Base-by-base conservation (phyloP, 2,888 invertebrate species). In the Caradrina clavipalpis region DNA sequence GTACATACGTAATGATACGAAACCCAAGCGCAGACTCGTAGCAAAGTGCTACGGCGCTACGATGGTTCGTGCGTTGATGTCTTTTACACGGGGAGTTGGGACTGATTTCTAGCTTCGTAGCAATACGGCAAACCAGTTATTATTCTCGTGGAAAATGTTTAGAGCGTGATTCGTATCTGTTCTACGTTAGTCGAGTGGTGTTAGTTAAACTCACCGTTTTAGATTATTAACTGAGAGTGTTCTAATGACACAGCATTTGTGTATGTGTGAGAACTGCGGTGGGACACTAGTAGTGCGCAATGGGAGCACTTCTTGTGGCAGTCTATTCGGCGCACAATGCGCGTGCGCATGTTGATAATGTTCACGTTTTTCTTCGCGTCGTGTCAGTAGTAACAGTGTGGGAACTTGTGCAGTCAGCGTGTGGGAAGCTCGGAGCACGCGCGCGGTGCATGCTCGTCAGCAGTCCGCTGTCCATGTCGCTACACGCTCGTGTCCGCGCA, bases 61-160 rank as follows among this genome's bases (percentile, higher is more conserved):
- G 49, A 35, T 10, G 1, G 19, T n/a, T 59, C 47, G 59, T 69
- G 80, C 89, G 89, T 89, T 87, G 71, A 87, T 85, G 81, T 89
- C 87, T 88, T 87, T 86, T 73, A 26, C 73, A 76, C 19, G 35
- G 47, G 1, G 15, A 50, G 15, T 62, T 19, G 54, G 6, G 7
- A 35, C 39, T 19, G 55, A 57, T 39, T n/a, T 22, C 53, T 57
- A 17, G 47, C 51, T 19, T 60, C 39, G 53, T 49, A 56, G n/a
- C 26, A 26, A 26, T 26, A 26, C 26, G 4, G 26, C 47, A 31
- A 22, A 17, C 4, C 21, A 39, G 26, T 35, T 55, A 56, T 50
- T 31, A 13, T 47, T 58, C 11, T 58, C 21, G 56, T 39, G 17
- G 35, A 51, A 51, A 59, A 31, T 15, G 5, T 22, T 70, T 50